Evolutionary conservation across 2,888 invertebrate species (phyloP), one percentile per base, ranked within the genome.

Genomic region (Penaeus monodon): DNA sequence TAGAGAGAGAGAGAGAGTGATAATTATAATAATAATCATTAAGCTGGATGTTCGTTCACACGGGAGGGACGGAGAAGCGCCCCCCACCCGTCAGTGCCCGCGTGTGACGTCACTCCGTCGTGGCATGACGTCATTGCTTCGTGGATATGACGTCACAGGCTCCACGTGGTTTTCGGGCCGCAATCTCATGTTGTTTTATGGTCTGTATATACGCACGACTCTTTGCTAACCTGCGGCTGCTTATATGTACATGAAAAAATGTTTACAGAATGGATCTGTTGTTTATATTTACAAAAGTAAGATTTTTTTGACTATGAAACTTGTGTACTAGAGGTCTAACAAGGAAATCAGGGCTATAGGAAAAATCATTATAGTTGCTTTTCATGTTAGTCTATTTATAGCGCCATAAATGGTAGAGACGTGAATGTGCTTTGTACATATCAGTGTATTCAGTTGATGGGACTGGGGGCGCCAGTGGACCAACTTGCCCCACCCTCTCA

Each of bases 351-450:
- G 88, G 88, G 84, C 88, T 88, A 27, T 88, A 74, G 74, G 74
- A 74, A 79, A 70, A 64, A 78, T 63, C 86, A 78, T 82, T 63
- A 77, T 88, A 88, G 88, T 84, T 74, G 88, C 88, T 88, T 88
- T 88, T 84, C 84, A 76, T 88, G 88, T 88, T 88, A 88, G 88
- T 81, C 76, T 84, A 84, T 63, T 38, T 63, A 80, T 57, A 57
- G 63, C 33, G 80, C 27, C 33, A 84, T 66, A 84, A 74, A 79
- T 79, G 87, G 38, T 87, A 88, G 57, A 74, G 83, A 87, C 57
- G 65, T 88, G 78, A 83, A 57, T 88, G 88, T 88, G 88, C 88
- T 88, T 88, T 88, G 88, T 88, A 88, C 81, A 88, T 88, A 88
- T 84, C 88, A 81, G 84, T 88, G 88, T 84, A 27, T 68, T 88